Evolutionary conservation across 37 sponge, comb jelly and placozoan genomes (phyloP).

Genomic region (Mnemiopsis leidyi): DNA sequence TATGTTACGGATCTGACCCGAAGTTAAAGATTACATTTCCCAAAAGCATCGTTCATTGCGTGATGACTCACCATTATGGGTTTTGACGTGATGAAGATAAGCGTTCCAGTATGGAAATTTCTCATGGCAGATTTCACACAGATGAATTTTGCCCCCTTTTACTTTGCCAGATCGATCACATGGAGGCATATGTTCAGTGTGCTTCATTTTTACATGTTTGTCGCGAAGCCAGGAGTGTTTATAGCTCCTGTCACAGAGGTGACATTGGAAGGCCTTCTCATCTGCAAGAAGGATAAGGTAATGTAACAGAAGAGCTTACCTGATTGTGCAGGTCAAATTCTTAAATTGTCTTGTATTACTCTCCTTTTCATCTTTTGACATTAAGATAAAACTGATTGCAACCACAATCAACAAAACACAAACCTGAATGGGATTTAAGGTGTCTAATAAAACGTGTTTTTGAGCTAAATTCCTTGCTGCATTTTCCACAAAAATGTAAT

Average conservation of each 20-base stretch:
- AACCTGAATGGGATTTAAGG: slow-evolving; percentile 58
- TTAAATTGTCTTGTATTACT: not conserved
- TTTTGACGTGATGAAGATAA: not conserved
- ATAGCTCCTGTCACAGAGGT: not conserved
- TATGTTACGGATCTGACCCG: not conserved
- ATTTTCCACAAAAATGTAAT: slow-evolving; percentile 2
- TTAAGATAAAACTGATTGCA: not conserved
- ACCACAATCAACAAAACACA: not conserved
- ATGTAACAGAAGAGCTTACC: too few relatives aligned
- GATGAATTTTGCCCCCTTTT: not conserved
- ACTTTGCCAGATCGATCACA: not conserved
- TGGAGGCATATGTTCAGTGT: not conserved
- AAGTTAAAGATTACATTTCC: not conserved
- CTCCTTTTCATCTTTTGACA: not conserved
- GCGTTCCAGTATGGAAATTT: slow-evolving; percentile 4
- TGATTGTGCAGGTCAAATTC: not conserved
- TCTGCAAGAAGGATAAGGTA: not conserved
- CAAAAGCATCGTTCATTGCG: too few relatives aligned
- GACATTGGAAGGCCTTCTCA: not conserved
- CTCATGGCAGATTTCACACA: not conserved
- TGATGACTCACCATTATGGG: slow-evolving; percentile 51
- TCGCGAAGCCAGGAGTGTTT: slow-evolving; percentile 8
- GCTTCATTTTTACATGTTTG: slow-evolving; percentile 5
- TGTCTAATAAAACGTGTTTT: slow-evolving; percentile 47
- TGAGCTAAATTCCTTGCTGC: not conserved